Evolutionary conservation across 2,113 vertebrate species (phyloP), one percentile per base, ranked within the genome.

Genomic region (Sula dactylatra): DNA sequence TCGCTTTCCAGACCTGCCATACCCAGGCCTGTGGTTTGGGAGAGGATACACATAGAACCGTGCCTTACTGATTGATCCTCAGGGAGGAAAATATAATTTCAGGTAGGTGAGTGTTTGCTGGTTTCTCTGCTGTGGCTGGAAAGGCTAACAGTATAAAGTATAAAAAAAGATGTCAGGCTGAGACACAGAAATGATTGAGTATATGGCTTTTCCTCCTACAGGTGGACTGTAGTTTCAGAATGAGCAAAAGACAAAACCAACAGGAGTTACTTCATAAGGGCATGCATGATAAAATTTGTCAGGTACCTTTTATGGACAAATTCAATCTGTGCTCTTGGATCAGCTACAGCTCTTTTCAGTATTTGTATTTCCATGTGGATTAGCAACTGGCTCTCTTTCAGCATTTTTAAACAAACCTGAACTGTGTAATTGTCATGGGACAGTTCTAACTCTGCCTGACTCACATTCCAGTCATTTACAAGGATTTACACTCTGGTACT

Each of bases 331-430:
- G 54, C 47, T 50, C 66, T 94, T 94, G 91, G 91, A 95, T 72
- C 89, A 86, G 58, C 56, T 73, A 92, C 76, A 96, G 70, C 19
- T 69, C 55, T 94, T 85, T 86, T 93, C 79, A 88, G 61, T 49
- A 92, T 86, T 82, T 93, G 66, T 65, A 85, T 90, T 90, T 96
- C 93, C 78, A 90, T 25, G 54, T 84, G 95, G 91, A 96, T 94
- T 97, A 97, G 56, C 72, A 94, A 71, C 84, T 94, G 91, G 86
- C 91, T 93, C 38, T 85, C 65, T 49, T 94, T 94, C 93, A 93
- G 72, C 32, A 42, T 82, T 96, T 97, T 94, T 89, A 94, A 96
- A 84, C 25, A 70, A 77, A 34, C 45, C 18, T 88, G 92, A 90
- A 82, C n/a, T 72, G 67, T 70, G 32, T 66, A 95, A 97, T 93